Base-by-base conservation (phyloP, 2,797 vertebrate genomes). In the Hypotaenidia philippensis region DNA sequence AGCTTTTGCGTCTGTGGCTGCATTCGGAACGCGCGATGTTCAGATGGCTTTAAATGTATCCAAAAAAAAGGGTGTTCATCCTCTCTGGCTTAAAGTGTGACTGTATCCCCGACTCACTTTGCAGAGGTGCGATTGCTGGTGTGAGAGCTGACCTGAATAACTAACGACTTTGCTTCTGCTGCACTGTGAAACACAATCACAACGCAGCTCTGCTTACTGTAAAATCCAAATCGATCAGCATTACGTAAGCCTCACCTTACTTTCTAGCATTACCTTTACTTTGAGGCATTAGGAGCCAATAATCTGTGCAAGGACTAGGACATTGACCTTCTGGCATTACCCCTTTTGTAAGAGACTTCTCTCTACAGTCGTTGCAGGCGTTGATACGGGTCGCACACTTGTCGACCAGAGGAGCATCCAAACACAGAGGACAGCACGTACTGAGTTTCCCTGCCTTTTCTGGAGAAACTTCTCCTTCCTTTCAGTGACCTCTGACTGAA, bases 101-200 rank as follows among this genome's bases (percentile, higher is more conserved):
- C 25, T 27, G 65, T 64, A 69, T 93, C 83, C 95, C 83, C 92
- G 70, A 11, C 94, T 56, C 4, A 1, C 92, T 89, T 64, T 93
- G 94, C 92, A 84, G 93, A 87, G 95, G 83, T 90, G 90, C 95
- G 69, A 34, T 84, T 94, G 95, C 94, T 93, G 92, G 82, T 95
- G 85, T 93, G 89, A 92, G 93, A 96, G 93, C 90, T 94, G 97
- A 97, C 96, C 94, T 93, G 97, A 96, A 97, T 97, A 93, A 57
- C 74, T 89, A 96, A 96, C 87, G 40, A 65, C 71, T 53, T 63
- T 6, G 34, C 76, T 82, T 83, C 80, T 93, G 68, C 94, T 91
- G 87, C 77, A 10, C 75, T 80, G 92, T 52, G 80, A 70, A 91
- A 78, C 68, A 74, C 95, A 92, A 91, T 93, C 64, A 52, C 10